Evolutionary conservation across 2,888 invertebrate species (phyloP), one percentile per base, ranked within the genome.

Genomic region (Sialis fuliginosa): DNA sequence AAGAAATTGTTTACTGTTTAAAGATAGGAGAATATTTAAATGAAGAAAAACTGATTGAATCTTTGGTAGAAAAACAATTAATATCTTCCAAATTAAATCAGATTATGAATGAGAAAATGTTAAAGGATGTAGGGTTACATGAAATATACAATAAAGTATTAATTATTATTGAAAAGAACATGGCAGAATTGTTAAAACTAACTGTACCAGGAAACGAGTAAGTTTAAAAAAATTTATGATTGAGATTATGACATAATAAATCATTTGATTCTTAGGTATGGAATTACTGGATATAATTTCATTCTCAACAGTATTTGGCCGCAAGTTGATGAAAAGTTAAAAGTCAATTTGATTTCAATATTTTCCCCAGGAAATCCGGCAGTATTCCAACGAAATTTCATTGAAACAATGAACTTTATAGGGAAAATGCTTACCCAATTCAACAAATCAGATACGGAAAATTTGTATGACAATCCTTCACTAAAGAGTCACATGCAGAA

Each of bases 321-420:
- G 10, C 81, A 90, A 69, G 76, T 87, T 37, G 88, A 89, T 57
- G 79, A 77, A 62, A 78, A 84, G 48, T 71, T 90, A 51, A 79
- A 87, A 58, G 75, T 81, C n/a, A 77, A 86, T 61, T 72, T 88
- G 58, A 75, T 82, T 9, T 79, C 83, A 6, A 85, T 93, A 56
- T 92, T 89, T 68, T 88, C 90, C 2, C 89, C 92, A 9, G 93
- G 92, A 48, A 90, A 93, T 67, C 91, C 92, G 1, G 81, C 89
- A 60, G 68, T 81, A 49, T 93, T 93, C 63, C 87, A 85, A 60
- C 74, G 75, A 64, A 79, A 87, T 60, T 95, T 88, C 60, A 75
- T 70, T 57, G 78, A 80, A 54, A 89, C 89, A 33, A 71, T 83
- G 60, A 70, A 77, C 48, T 90, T 92, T 67, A 62, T 92, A 10